Evolutionary conservation across 2,888 invertebrate genomes (phyloP).

Genomic region (Mythimna ferrago): DNA sequence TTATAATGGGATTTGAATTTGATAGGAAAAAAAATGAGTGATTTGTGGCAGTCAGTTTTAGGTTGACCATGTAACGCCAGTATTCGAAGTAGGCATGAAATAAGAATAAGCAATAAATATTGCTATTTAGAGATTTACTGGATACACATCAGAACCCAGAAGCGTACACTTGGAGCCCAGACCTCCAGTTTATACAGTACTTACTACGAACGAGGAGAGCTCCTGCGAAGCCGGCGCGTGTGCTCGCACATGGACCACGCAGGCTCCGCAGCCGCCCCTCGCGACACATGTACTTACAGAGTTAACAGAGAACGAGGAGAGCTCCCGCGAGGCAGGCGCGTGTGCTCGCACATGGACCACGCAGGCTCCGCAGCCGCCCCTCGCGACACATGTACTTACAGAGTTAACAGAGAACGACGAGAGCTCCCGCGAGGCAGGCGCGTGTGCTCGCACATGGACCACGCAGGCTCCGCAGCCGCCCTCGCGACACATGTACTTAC

Average conservation of each 20-base stretch:
- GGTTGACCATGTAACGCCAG: no score
- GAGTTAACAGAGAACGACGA: not conserved
- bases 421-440: conserved; percentile 79
- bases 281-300: conserved; percentile 91
- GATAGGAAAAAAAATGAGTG: no score
- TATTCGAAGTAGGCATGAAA: no score
- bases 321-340: conserved; percentile 79
- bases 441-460: conserved; percentile 41
- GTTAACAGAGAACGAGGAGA: not conserved
- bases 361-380: conserved; percentile 93
- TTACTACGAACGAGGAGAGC: not conserved
- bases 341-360: conserved; percentile 65
- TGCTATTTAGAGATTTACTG: no score
- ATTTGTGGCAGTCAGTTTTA: no score
- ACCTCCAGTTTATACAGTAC: no score
- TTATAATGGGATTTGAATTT: no score
- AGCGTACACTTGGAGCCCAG: no score
- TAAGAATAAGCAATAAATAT: no score
- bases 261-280: conserved; percentile 93
- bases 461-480: conserved; percentile 93
- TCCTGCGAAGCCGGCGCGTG: conserved; percentile 79
- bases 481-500: conserved; percentile 92
- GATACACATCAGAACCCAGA: no score
- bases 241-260: conserved; percentile 74
- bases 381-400: conserved; percentile 92